A percentile compares a stretch with the other conserved stretches of the same genome.
phyloP scores from a whole-genome alignment of 2,888 invertebrate species.

The Drosophila barbarae region DNA sequence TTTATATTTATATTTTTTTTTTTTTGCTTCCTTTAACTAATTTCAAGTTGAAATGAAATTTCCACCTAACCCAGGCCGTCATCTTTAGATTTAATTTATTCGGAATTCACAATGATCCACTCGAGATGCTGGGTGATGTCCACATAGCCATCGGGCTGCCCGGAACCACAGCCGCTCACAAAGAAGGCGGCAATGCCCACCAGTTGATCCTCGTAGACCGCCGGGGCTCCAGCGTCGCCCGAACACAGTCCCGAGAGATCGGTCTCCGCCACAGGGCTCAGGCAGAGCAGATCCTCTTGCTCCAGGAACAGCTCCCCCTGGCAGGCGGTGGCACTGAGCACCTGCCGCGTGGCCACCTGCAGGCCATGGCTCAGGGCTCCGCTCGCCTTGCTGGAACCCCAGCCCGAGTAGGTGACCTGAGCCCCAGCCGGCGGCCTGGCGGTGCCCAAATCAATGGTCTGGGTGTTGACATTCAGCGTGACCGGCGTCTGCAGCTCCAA shows the following conservation, averaged over 20 bases:
- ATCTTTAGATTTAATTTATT: neutral
- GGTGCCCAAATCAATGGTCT: slow-evolving; percentile 63
- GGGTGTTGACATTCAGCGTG: slow-evolving; percentile 52
- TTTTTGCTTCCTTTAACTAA: too few species aligned
- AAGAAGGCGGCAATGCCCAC: slow-evolving; percentile 76
- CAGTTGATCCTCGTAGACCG: slow-evolving; percentile 66
- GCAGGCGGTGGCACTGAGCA: slow-evolving; percentile 61
- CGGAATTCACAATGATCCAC: slow-evolving; percentile 60
- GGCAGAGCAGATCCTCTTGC: slow-evolving; percentile 68
- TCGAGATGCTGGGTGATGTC: slow-evolving; percentile 57
- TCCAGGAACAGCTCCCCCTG: slow-evolving; percentile 45
- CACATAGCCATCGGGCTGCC: slow-evolving; percentile 76
- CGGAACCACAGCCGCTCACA: slow-evolving; percentile 63
- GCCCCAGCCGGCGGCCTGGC: slow-evolving; percentile 54
- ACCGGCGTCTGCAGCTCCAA: slow-evolving; percentile 67
- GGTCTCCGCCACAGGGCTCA: slow-evolving; percentile 51
- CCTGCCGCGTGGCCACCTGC: slow-evolving; percentile 62
- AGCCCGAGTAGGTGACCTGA: slow-evolving; percentile 68
- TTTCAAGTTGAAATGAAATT: too few species aligned
- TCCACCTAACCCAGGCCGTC: neutral
- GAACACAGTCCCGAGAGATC: slow-evolving; percentile 67
- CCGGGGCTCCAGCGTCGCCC: slow-evolving; percentile 78
- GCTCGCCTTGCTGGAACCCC: slow-evolving; percentile 62
- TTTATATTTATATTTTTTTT: too few species aligned
- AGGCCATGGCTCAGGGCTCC: slow-evolving; percentile 60